Conservation (phyloP, 2,888 invertebrate species). For the Hypomecis punctinalis region DNA sequence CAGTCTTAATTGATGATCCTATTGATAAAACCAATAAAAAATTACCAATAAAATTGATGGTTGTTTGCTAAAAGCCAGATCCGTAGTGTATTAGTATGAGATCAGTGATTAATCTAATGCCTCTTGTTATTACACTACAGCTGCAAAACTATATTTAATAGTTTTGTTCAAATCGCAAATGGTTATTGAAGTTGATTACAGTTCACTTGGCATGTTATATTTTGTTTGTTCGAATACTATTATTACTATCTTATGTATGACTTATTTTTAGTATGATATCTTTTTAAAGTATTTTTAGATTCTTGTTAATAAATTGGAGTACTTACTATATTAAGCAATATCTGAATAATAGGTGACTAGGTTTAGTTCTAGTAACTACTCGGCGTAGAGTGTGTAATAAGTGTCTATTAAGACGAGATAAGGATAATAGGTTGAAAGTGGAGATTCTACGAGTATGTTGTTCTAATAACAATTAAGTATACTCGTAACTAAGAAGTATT, state of each 20-base stretch:
- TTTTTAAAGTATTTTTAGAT: no score
- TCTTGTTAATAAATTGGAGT: no score
- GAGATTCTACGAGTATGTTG: no score
- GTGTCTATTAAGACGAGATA: no score
- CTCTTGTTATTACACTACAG: not conserved
- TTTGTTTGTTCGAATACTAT: not conserved
- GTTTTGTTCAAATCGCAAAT: constrained; percentile 3
- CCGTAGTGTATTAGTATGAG: constrained; percentile 30
- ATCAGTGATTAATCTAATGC: constrained; percentile 18
- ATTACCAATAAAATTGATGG: constrained; percentile 29
- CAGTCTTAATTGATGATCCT: constrained; percentile 34
- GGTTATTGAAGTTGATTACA: constrained; percentile 1
- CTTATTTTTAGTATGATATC: no score
- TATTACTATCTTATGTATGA: not conserved
- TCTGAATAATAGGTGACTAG: no score
- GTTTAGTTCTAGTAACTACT: no score
- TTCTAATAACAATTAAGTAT: no score
- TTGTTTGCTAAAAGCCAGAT: constrained; percentile 28
- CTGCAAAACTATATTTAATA: constrained; percentile 5
- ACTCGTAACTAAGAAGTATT: no score
- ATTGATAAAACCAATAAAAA: constrained; percentile 20
- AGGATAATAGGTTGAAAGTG: no score
- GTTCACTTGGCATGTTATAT: not conserved
- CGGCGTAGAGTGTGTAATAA: no score
- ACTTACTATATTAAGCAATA: no score